Evolutionary conservation across 2,113 vertebrate genomes (phyloP), one percentile per base, ranked within the genome.

Genomic region (Eretmochelys imbricata): DNA sequence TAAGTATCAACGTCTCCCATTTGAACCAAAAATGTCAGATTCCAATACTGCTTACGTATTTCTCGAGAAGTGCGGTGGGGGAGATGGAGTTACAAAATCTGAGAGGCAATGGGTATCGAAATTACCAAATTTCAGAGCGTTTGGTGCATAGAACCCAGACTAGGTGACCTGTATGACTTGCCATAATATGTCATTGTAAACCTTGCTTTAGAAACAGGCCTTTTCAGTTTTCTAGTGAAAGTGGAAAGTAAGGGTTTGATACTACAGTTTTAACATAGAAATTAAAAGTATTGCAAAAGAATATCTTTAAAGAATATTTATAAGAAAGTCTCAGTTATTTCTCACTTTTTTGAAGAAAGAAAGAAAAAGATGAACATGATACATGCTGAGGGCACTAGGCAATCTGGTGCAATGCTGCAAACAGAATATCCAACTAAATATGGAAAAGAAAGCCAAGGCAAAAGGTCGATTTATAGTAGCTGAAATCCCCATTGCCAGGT

Each of bases 381-480:
- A 83, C 16, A 69, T 38, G 65, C 19, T 4, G 31, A 46, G 42
- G 31, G 31, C 14, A 82, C 25, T 49, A 87, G 46, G 31, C 46
- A 53, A 19, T 51, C 57, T 29, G 75, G 29, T 62, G 85, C 87
- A 84, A 79, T 54, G 91, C 48, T 27, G 65, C 48, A 90, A 81
- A 91, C 76, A 2, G 91, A 46, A 86, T 94, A 94, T 93, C 17
- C 89, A 89, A 42, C 38, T 94, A 94, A 97, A 91, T 92, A 57
- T 75, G 75, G 87, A 94, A 95, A 94, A 89, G 20, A 97, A 93
- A 95, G 80, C 19, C 4, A 84, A 62, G 3, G 35, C 9, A 91
- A 95, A 98, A 97, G 24, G 82, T 95, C 79, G 93, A 94, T 92
- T 96, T 92, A 95, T 80, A 85, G 27, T 89, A 90, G n/a, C 90